These are phyloP conservation scores for Aphodius granarius DNA, from an alignment of 2,888 invertebrate genomes.

Conservation along the genomic window DNA sequence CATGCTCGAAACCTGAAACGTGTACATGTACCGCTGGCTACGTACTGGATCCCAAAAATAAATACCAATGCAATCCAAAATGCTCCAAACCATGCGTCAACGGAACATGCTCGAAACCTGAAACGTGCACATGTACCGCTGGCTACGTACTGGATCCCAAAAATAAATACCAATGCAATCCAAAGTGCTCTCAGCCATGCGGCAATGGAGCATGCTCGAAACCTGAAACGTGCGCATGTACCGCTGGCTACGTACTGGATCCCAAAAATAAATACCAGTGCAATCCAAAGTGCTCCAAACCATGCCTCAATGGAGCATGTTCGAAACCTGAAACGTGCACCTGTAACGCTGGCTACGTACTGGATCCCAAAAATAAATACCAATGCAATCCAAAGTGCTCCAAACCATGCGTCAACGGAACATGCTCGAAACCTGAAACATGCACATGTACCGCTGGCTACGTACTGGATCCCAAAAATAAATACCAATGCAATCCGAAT, in stretches of 20 bases:
- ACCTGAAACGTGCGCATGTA: slow-evolving; percentile 17
- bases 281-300: slow-evolving; percentile 16
- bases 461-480: slow-evolving; percentile 17
- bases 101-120: slow-evolving; percentile 46
- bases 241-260: slow-evolving; percentile 19
- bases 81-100: slow-evolving; percentile 28
- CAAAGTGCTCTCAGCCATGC: slow-evolving; percentile 36
- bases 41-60: slow-evolving; percentile 40
- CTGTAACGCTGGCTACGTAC: slow-evolving; percentile 27
- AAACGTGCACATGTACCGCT: slow-evolving; percentile 41
- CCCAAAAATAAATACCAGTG: slow-evolving; percentile 20
- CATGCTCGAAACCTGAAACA: slow-evolving; percentile 48
- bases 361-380: slow-evolving; percentile 32
- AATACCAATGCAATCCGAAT: slow-evolving; percentile 37
- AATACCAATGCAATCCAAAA: slow-evolving; percentile 28
- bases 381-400: slow-evolving; percentile 40
- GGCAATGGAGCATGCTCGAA: slow-evolving; percentile 16
- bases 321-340: slow-evolving; percentile 23
- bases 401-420: slow-evolving; percentile 52
- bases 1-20: slow-evolving; percentile 20
- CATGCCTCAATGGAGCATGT: slow-evolving; percentile 26
- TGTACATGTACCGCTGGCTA: slow-evolving; percentile 23
- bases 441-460: slow-evolving; percentile 34
- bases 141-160: slow-evolving; percentile 28
- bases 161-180: slow-evolving; percentile 36